A percentile compares a stretch with the other conserved stretches of the same genome.
Conservation (phyloP, 2,888 invertebrate genomes). For the Hartigia nigra region DNA sequence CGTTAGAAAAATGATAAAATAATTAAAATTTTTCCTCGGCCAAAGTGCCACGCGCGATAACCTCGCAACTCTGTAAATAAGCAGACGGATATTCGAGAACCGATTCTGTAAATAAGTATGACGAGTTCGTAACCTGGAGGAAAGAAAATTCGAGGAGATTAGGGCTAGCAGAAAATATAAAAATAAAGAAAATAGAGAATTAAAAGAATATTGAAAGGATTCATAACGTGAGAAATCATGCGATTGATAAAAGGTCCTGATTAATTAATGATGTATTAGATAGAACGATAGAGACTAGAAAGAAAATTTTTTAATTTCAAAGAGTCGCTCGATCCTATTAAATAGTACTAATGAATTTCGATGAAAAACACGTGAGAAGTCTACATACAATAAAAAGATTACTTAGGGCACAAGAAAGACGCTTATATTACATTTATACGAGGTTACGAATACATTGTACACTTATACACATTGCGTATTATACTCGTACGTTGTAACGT, state of each 20-base stretch:
- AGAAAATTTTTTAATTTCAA: not conserved
- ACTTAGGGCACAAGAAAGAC: conserved; percentile 52
- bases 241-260: not conserved
- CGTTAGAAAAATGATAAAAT: not conserved
- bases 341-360: not conserved
- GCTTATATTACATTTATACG: conserved; percentile 41
- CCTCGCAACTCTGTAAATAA: not conserved
- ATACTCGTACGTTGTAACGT: conserved; percentile 12
- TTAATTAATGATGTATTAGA: not conserved
- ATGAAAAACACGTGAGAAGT: not conserved
- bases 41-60: not conserved
- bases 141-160: not conserved
- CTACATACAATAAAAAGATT: conserved; percentile 40
- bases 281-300: not conserved
- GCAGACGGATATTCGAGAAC: not conserved
- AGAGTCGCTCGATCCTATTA: not conserved
- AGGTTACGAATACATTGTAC: conserved; percentile 29
- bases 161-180: not conserved
- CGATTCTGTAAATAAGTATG: not conserved
- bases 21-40: not conserved
- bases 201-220: not conserved
- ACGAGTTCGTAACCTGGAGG: not conserved
- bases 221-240: not conserved
- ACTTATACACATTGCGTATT: conserved; percentile 15
- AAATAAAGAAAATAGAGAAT: not conserved